Conservation (phyloP, 2,797 vertebrate genomes). For the Premnoplex brunnescens region DNA sequence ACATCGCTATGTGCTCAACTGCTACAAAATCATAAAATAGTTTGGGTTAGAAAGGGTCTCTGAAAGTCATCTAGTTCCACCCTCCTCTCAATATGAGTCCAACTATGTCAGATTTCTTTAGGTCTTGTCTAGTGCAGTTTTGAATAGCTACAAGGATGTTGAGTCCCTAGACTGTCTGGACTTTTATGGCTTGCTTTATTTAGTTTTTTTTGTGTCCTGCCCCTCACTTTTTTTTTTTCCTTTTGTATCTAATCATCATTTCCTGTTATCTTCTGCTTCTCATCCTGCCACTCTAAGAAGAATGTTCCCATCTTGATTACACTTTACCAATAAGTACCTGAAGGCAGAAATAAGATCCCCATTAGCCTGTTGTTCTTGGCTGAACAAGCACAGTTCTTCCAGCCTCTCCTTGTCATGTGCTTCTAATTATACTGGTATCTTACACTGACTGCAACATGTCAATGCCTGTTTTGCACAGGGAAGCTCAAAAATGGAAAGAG, state of each 20-base stretch:
- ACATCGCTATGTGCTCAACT: background rate
- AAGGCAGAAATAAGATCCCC: background rate
- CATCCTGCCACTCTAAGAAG: background rate
- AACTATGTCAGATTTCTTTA: background rate
- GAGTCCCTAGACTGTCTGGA: background rate
- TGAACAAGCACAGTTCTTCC: background rate
- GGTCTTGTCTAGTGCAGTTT: background rate
- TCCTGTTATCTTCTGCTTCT: background rate
- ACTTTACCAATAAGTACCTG: background rate
- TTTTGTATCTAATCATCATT: background rate
- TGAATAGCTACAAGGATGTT: background rate
- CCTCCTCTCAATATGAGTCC: background rate
- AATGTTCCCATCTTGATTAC: background rate
- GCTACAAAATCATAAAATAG: background rate
- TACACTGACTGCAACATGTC: background rate
- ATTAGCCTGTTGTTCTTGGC: background rate
- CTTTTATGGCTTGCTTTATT: background rate
- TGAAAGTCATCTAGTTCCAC: background rate
- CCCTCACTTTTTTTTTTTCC: fast-evolving
- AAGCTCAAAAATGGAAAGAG: background rate
- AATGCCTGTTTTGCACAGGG: background rate
- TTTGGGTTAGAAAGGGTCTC: background rate
- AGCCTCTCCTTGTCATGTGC: fast-evolving
- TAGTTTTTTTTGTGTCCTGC: background rate
- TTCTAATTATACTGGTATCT: background rate